phyloP scores from a whole-genome alignment of 2,888 invertebrate species.

The Alviniconcha strummeri region DNA sequence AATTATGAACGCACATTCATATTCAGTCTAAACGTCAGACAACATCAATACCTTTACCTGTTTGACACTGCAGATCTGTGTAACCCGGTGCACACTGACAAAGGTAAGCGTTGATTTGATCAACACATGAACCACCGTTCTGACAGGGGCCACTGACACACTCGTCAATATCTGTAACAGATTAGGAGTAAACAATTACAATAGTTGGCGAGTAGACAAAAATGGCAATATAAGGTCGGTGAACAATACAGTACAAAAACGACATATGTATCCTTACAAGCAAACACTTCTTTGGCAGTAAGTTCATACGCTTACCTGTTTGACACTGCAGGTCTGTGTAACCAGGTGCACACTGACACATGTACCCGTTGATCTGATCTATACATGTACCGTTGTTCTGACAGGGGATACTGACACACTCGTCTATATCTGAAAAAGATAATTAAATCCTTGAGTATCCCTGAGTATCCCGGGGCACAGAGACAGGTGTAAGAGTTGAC shows the following conservation, averaged over 20 bases:
- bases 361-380: conserved; percentile 5
- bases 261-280: neutral
- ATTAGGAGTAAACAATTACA: too few species aligned
- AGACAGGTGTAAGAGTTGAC: conserved; percentile 4
- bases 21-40: neutral
- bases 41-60: neutral
- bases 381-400: neutral
- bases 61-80: neutral
- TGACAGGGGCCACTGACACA: conserved; percentile 12
- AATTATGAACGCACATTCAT: neutral
- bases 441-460: neutral
- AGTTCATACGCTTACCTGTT: neutral
- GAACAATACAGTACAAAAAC: neutral
- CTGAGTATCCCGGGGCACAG: neutral
- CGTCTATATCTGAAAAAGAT: neutral
- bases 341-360: conserved; percentile 7
- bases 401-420: neutral
- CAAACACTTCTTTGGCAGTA: neutral
- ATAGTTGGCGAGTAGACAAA: too few species aligned
- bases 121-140: conserved; percentile 4
- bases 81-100: neutral
- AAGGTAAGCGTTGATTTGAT: neutral
- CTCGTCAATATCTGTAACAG: conserved; percentile 9
- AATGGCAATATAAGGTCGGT: too few species aligned
- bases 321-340: conserved; percentile 5